Evolutionary conservation across 1,140 invertebrate species (phyloP), one percentile per base, ranked within the genome.

Genomic region (Acromyrmex echinatior): DNA sequence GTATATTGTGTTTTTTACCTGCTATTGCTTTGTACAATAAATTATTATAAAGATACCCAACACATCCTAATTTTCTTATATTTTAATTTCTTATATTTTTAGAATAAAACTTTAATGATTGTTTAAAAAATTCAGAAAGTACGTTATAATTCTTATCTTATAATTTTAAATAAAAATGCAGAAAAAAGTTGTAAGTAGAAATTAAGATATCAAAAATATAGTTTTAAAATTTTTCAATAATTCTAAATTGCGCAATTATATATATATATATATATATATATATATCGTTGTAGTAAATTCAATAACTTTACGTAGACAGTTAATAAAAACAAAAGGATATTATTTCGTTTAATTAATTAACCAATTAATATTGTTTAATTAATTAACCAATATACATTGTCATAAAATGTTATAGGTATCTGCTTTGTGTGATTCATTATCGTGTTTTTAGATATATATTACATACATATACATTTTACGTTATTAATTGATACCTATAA

Each of bases 101-200:
- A 25, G n/a, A 3, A 60, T 16, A 60, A 60, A 9, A 10, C 9
- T 21, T 25, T 0, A 70, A 31, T 6, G 35, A 14, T 7, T 25
- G 53, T 53, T 76, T 35, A 60, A 68, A 88, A 58, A 7, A 39
- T 39, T 39, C 35, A 39, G 35, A 39, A 39, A 39, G 6, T 39
- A 39, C 7, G 35, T 39, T 39, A 39, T 39, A 39, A 39, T 39
- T 39, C 35, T 39, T 31, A 31, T 31, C 31, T 31, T 31, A 31
- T 4, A 31, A 7, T 39, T 39, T 39, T 39, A 39, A 39, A 39
- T 39, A 39, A 39, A 39, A 35, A 35, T 35, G 6, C 31, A 35
- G 31, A 35, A 35, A 28, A 7, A 39, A 39, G 35, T 39, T 39
- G 35, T 6, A 39, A 39, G 35, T 39, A 7, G 6, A 3, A 56